phyloP scores from a whole-genome alignment of 1,140 invertebrate genomes.

The Brachionus plicatilis region DNA sequence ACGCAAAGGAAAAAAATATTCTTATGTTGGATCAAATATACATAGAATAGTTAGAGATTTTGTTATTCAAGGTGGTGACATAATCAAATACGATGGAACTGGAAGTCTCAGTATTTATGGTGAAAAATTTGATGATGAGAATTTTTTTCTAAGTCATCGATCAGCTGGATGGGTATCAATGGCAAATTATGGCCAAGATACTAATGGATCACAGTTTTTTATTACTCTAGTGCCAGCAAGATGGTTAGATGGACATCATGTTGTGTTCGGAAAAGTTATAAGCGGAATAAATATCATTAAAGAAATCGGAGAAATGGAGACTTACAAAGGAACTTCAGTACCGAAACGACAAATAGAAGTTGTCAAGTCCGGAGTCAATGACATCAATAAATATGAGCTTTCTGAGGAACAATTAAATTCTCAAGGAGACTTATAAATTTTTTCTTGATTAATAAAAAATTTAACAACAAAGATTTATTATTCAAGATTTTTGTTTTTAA shows the following conservation, averaged over 20 bases:
- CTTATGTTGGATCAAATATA: constrained; percentile 64
- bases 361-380: background rate
- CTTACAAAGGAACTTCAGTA: constrained; percentile 14
- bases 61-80: constrained; percentile 58
- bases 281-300: constrained; percentile 68
- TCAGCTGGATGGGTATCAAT: constrained; percentile 49
- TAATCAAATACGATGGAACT: constrained; percentile 25
- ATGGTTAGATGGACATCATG: constrained; percentile 90
- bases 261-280: constrained; percentile 86
- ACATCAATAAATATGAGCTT: constrained; percentile 46
- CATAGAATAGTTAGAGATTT: constrained; percentile 87
- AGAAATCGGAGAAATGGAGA: constrained; percentile 37
- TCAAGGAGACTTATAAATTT: constrained; percentile 3
- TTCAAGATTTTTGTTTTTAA: too few relatives aligned
- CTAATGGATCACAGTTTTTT: constrained; percentile 56
- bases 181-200: constrained; percentile 51
- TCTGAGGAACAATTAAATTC: constrained; percentile 41
- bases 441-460: constrained; percentile 41
- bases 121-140: constrained; percentile 65
- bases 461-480: constrained; percentile 6
- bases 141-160: constrained; percentile 48
- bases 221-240: constrained; percentile 63
- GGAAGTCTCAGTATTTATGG: constrained; percentile 75
- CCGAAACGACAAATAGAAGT: constrained; percentile 31
- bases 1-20: constrained; percentile 42